Conservation (phyloP, 2,113 vertebrate genomes). For the Sinocyclocheilus grahami region DNA sequence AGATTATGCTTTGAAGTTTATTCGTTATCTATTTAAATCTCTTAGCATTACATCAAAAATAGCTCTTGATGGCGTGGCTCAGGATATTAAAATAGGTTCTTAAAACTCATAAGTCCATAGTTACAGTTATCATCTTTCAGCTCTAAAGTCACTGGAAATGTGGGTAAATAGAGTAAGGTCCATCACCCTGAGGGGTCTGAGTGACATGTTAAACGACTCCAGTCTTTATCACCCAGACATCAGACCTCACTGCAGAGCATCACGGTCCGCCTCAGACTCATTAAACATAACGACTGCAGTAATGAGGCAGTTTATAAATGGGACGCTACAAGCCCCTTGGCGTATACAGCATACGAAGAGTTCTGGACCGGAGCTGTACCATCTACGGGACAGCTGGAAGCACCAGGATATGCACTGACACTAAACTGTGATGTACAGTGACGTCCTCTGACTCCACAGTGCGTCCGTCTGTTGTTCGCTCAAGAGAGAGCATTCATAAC, state of each 20-base stretch:
- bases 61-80: background rate
- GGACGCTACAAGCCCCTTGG: background rate
- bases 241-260: background rate
- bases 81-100: background rate
- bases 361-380: background rate
- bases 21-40: background rate
- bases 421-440: background rate
- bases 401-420: background rate
- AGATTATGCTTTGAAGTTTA: background rate
- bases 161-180: background rate
- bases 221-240: background rate
- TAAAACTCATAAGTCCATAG: background rate
- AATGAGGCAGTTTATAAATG: conserved; percentile 17
- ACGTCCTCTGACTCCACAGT: background rate
- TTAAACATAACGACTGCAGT: conserved; percentile 29
- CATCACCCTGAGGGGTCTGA: no score
- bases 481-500: background rate
- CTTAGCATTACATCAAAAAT: background rate
- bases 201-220: no score
- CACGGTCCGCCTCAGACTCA: background rate
- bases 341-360: background rate
- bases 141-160: background rate
- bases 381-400: background rate
- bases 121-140: background rate
- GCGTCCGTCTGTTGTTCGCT: background rate